Percentiles rank a stretch among this genome's conserved stretches.
phyloP scores from a whole-genome alignment of 1,140 invertebrate genomes.

The Drosophila micromelanica region DNA sequence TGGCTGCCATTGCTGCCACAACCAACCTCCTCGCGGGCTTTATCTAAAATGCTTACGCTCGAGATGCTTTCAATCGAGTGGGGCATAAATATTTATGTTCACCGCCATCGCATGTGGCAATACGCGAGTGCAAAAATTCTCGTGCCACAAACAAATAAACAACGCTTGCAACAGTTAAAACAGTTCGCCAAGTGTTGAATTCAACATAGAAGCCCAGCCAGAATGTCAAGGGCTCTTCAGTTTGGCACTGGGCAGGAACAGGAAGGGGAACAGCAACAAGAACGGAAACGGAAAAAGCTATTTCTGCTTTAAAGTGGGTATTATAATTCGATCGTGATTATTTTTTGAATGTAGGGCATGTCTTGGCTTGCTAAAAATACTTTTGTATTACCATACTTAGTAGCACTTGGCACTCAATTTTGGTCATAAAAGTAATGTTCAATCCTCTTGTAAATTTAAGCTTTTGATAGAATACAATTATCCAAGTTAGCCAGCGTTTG shows the following conservation, averaged over 20 bases:
- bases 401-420: no score
- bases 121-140: constrained; percentile 10
- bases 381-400: no score
- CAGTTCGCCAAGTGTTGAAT: constrained; percentile 67
- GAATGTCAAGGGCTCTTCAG: constrained; percentile 72
- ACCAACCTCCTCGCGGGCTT: constrained; percentile 37
- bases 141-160: constrained; percentile 24
- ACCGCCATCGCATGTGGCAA: constrained; percentile 35
- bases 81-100: constrained; percentile 75
- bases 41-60: constrained; percentile 84
- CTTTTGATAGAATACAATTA: no score
- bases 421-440: no score
- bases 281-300: constrained; percentile 25
- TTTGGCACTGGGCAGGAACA: constrained; percentile 36
- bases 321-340: constrained; percentile 5
- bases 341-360: neutral
- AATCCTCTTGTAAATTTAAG: no score
- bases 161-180: constrained; percentile 61
- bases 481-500: no score
- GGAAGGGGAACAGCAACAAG: constrained; percentile 45
- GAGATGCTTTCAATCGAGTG: constrained; percentile 76
- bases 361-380: no score
- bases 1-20: neutral
- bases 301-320: constrained; percentile 29
- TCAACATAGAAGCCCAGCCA: constrained; percentile 40